Evolutionary conservation across 2,113 vertebrate species (phyloP).

Genomic region (Spizaetus ornatus): DNA sequence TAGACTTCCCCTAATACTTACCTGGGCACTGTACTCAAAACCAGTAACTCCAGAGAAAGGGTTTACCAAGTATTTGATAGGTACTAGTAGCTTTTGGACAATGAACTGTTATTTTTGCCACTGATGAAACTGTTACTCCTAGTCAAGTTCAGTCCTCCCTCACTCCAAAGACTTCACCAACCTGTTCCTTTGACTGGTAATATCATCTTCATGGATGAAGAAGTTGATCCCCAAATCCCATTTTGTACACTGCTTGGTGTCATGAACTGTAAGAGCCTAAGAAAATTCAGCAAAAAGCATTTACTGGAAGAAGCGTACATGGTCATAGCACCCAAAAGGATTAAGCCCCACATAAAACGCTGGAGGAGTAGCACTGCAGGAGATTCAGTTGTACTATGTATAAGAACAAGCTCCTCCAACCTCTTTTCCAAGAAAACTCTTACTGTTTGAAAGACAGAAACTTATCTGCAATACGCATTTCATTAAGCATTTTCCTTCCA

Average conservation of each 20-base stretch:
- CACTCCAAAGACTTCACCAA: slow-evolving; percentile 50
- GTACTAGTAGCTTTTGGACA: background rate
- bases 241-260: slow-evolving; percentile 82
- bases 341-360: background rate
- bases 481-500: background rate
- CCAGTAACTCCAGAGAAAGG: background rate
- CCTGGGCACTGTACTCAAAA: background rate
- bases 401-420: background rate
- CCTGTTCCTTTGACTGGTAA: slow-evolving; percentile 85
- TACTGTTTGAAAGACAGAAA: background rate
- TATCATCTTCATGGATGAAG: slow-evolving; percentile 90
- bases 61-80: background rate
- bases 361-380: background rate
- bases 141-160: background rate
- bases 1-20: background rate
- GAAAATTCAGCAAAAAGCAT: background rate
- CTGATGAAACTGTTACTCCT: background rate
- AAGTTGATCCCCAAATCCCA: slow-evolving; percentile 94
- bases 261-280: slow-evolving; percentile 92
- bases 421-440: background rate
- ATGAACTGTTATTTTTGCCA: background rate
- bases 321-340: background rate
- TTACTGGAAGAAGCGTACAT: background rate
- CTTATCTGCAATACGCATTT: background rate
- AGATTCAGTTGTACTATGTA: background rate